Evolutionary conservation across 2,797 vertebrate species (phyloP).

Genomic region (Babyrousa celebensis): DNA sequence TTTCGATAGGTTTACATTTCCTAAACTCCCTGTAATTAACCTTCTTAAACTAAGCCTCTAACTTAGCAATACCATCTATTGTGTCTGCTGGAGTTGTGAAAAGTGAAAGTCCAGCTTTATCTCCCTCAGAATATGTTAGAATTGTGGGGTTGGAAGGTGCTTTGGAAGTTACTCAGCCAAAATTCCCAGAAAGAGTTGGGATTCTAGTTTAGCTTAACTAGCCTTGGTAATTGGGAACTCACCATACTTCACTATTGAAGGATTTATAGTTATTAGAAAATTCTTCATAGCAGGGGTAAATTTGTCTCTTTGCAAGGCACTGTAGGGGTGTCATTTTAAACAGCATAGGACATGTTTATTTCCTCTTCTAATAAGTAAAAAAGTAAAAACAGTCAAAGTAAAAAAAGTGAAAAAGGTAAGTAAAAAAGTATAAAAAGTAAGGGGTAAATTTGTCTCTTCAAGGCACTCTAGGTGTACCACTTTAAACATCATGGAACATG

Average conservation of each 20-base stretch:
- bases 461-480: neutral
- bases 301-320: slow-evolving; percentile 40
- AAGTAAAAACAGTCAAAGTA: too few species aligned
- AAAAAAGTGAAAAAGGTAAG: too few species aligned
- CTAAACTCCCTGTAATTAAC: slow-evolving; percentile 34
- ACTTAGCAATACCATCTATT: neutral
- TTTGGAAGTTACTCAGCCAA: neutral
- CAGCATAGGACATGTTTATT: neutral
- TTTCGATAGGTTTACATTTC: slow-evolving; percentile 31
- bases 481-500: neutral
- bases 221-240: neutral
- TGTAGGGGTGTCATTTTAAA: neutral
- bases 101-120: neutral
- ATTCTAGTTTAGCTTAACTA: neutral
- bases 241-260: neutral
- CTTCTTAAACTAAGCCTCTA: slow-evolving; percentile 13
- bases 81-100: neutral
- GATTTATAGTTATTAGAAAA: slow-evolving; percentile 7
- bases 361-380: neutral
- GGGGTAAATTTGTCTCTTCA: neutral
- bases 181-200: neutral
- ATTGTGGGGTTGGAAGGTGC: neutral
- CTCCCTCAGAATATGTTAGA: neutral
- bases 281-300: neutral
- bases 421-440: too few species aligned